A percentile compares a stretch with the other conserved stretches of the same genome.
Conservation (phyloP, 1,140 invertebrate genomes). For the Diachasmimorpha longicaudata region DNA sequence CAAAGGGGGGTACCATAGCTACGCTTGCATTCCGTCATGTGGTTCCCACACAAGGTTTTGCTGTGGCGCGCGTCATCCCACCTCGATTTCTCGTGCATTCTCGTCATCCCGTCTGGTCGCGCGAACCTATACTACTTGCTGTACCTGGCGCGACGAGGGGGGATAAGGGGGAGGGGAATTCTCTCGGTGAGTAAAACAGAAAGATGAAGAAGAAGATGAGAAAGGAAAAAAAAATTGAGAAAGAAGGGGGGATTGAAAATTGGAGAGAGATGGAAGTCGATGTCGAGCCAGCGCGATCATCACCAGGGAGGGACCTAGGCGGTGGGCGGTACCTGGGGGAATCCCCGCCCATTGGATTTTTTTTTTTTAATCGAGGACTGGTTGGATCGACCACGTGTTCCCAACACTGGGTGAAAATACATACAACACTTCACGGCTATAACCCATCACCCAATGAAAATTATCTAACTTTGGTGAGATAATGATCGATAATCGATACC, state of each 20-base stretch:
- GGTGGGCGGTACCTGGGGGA: slow-evolving; percentile 35
- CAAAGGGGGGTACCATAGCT: slow-evolving; percentile 41
- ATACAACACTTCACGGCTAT: slow-evolving; percentile 1
- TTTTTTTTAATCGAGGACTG: not conserved
- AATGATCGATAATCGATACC: slow-evolving; percentile 7
- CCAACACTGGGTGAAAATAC: not conserved
- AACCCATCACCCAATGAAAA: slow-evolving; percentile 8
- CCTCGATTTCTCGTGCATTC: slow-evolving; percentile 51
- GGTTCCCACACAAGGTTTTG: slow-evolving; percentile 46
- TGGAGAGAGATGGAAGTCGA: not conserved
- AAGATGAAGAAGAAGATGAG: not conserved
- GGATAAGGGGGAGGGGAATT: slow-evolving; percentile 25
- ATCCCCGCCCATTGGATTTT: slow-evolving; percentile 28
- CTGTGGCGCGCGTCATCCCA: slow-evolving; percentile 31
- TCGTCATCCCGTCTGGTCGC: slow-evolving; percentile 33
- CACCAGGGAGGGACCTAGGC: not conserved
- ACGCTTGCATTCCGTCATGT: slow-evolving; percentile 48
- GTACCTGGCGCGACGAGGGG: no score
- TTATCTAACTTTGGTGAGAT: not conserved
- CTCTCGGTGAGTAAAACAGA: not conserved
- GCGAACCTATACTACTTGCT: slow-evolving; percentile 2
- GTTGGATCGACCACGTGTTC: slow-evolving; percentile 43
- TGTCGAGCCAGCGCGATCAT: not conserved
- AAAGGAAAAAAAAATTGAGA: not conserved
- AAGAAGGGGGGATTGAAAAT: not conserved